Evolutionary conservation across 2,888 invertebrate species (phyloP), one percentile per base, ranked within the genome.

Genomic region (Urechis unicinctus): DNA sequence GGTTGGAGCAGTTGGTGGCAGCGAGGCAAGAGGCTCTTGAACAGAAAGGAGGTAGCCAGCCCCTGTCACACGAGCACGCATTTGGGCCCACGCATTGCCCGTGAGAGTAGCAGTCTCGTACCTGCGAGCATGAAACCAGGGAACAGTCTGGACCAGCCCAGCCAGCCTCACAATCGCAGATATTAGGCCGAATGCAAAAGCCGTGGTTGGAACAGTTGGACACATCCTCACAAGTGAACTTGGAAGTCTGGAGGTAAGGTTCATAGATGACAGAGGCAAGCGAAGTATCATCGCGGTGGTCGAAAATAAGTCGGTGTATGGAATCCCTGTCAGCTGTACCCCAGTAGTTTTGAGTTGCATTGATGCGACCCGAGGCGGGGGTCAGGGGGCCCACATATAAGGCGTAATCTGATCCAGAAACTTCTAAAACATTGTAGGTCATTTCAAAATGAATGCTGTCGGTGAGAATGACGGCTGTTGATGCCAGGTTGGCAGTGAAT

Each of bases 11-110:
- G 45, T 60, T 50, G 26, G 43, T 51, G 31, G 30, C 45, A 17
- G 45, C 30, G 22, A 28, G n/a, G 51, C 66, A 66, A 2, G 61
- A 54, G 25, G 63, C 62, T 9, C 43, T 2, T 0, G 53, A 59
- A 50, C 66, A 66, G 17, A 57, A 50, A 3, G 43, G 24, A 17
- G 46, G 52, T 5, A 44, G 6, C 65, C 64, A 65, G 0, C 66
- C 66, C 24, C n/a, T 28, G 9, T 48, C 47, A 41, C 66, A 66
- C 5, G 52, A 9, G 50, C 66, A 66, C 17, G n/a, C 41, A 49
- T 66, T 62, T 21, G 65, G 63, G 29, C 62, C 66, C 25, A 56
- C 41, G 42, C 66, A 66, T 4, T 29, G 24, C 9, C 66, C 66
- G 26, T 61, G 60, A 3, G 59, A 61, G 51, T 57, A 55, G 49